Evolutionary conservation across 2,888 invertebrate genomes (phyloP).

Genomic region (Synanthedon myopaeformis): DNA sequence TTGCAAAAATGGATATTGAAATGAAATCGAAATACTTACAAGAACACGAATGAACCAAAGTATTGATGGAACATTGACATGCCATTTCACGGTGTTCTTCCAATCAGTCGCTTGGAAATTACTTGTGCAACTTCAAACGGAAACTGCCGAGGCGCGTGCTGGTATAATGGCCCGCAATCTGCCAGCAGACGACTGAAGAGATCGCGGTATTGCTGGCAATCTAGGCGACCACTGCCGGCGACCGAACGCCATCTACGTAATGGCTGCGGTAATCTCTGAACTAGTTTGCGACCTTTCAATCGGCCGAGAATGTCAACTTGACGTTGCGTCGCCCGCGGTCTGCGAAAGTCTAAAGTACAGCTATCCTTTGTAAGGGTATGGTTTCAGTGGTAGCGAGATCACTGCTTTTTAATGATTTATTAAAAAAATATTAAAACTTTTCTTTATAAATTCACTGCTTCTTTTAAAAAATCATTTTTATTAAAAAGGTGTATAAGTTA

Average conservation of each 20-base stretch:
- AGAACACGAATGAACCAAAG: too few species aligned
- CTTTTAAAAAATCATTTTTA: too few species aligned
- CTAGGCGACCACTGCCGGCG: constrained; percentile 35
- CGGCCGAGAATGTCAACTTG: constrained; percentile 30
- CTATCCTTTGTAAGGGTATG: constrained; percentile 8
- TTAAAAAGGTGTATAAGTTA: too few species aligned
- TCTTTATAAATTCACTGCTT: too few species aligned
- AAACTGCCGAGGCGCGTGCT: constrained; percentile 36
- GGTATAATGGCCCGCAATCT: constrained; percentile 36
- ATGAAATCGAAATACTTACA: too few species aligned
- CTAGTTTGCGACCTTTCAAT: constrained; percentile 39
- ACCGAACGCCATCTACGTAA: constrained; percentile 30
- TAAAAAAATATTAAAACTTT: too few species aligned
- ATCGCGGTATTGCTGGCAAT: constrained; percentile 23
- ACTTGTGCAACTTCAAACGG: constrained; percentile 12
- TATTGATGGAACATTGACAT: constrained; percentile 4
- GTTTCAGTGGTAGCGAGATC: background rate
- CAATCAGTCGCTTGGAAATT: constrained; percentile 20
- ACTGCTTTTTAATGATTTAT: too few species aligned
- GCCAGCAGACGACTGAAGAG: constrained; percentile 27
- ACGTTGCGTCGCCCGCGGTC: constrained; percentile 21
- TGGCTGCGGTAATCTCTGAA: constrained; percentile 28
- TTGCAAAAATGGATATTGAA: too few species aligned
- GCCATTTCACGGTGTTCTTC: constrained; percentile 24
- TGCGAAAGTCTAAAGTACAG: constrained; percentile 47